phyloP scores from a whole-genome alignment of 23 tunicate species.

The Halocynthia roretzi region DNA sequence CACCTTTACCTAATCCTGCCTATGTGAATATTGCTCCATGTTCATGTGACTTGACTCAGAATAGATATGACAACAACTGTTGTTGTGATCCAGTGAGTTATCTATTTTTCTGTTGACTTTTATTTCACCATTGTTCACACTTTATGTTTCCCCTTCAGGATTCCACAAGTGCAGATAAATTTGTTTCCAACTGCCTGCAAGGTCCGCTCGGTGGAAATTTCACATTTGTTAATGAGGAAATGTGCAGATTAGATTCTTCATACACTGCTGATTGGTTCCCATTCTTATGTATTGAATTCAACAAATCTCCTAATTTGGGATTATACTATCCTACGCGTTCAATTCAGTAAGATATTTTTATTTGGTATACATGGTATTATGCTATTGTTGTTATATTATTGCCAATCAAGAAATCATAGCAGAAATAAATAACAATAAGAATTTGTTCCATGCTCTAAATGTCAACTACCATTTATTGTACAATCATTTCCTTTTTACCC shows the following conservation, averaged over 20 bases:
- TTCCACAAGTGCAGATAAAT: neutral
- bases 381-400: neutral
- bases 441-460: neutral
- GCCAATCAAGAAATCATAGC: neutral
- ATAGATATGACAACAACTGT: constrained; percentile 51
- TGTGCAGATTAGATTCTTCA: constrained; percentile 27
- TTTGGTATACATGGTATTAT: neutral
- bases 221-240: constrained; percentile 11
- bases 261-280: constrained; percentile 56
- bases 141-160: constrained; percentile 17
- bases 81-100: constrained; percentile 69
- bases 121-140: neutral
- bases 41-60: constrained; percentile 48
- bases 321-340: constrained; percentile 23
- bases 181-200: constrained; percentile 37
- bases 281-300: constrained; percentile 53
- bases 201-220: constrained; percentile 77
- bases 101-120: neutral
- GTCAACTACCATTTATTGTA: too few species aligned
- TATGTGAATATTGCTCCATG: constrained; percentile 70
- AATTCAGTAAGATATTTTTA: neutral
- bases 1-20: constrained; percentile 45
- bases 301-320: constrained; percentile 60
- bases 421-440: neutral
- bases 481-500: too few species aligned